Percentiles rank a stretch among this genome's conserved stretches.
phyloP scores from a whole-genome alignment of 2,113 vertebrate species.

The Periophthalmus modestus region DNA sequence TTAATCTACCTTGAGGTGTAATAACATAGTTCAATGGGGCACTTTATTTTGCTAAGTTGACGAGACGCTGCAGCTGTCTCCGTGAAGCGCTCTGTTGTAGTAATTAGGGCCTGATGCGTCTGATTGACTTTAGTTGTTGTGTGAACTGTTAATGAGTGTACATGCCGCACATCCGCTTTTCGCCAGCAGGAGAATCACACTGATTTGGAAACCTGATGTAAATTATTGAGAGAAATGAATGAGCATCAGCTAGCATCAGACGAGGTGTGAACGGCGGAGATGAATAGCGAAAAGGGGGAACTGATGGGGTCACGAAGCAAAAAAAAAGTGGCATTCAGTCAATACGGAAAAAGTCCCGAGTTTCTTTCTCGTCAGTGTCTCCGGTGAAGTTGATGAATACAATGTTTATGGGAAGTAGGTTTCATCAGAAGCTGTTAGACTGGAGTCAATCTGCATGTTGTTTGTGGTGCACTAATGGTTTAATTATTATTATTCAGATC shows the following conservation, averaged over 20 bases:
- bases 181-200: constrained; percentile 52
- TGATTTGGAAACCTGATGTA: constrained; percentile 57
- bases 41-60: constrained; percentile 32
- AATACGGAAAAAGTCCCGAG: background rate
- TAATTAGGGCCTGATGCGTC: constrained; percentile 61
- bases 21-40: constrained; percentile 10
- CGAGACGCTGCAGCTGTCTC: constrained; percentile 30
- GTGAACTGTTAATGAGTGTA: constrained; percentile 67
- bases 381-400: background rate
- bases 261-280: constrained; percentile 1
- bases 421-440: background rate
- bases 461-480: background rate
- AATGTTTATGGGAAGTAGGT: background rate
- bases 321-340: constrained; percentile 9
- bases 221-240: constrained; percentile 57
- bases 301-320: background rate
- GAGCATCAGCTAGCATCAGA: constrained; percentile 21
- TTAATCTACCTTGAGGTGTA: background rate
- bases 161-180: constrained; percentile 58
- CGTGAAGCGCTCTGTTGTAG: constrained; percentile 22
- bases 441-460: background rate
- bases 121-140: constrained; percentile 65
- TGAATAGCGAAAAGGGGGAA: background rate
- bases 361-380: background rate
- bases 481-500: background rate